phyloP scores from a whole-genome alignment of 2,797 vertebrate genomes.

The Enteromius afrohamiltoni region DNA sequence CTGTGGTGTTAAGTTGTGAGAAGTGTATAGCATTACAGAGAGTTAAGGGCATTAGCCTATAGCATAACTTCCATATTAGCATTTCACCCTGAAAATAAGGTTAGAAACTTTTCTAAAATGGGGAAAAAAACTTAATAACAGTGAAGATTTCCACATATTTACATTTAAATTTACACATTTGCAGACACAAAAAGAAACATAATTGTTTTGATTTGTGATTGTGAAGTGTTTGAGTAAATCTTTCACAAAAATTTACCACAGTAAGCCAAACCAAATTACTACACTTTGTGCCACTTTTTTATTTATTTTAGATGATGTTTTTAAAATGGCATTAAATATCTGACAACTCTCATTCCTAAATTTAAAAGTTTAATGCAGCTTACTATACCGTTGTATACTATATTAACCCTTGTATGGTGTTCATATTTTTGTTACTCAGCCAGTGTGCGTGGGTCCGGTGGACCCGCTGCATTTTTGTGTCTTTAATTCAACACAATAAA shows the following conservation, averaged over 20 bases:
- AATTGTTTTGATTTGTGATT: background rate
- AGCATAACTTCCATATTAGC: conserved; percentile 40
- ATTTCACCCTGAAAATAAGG: background rate
- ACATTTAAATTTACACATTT: background rate
- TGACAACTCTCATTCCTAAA: background rate
- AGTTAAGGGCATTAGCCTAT: conserved; percentile 34
- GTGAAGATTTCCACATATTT: background rate
- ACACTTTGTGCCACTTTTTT: background rate
- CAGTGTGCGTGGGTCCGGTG: no score
- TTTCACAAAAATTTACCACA: background rate
- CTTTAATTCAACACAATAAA: no score
- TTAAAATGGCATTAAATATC: background rate
- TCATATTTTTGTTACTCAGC: no score
- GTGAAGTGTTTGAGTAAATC: background rate
- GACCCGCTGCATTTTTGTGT: no score
- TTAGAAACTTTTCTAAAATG: background rate
- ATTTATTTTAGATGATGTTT: background rate
- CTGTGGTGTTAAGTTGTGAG: conserved; percentile 56
- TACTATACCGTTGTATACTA: background rate
- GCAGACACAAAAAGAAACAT: background rate
- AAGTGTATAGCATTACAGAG: conserved; percentile 39
- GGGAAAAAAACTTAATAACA: background rate
- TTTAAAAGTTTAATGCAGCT: background rate
- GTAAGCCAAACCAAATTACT: background rate
- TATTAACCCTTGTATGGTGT: no score